phyloP scores from a whole-genome alignment of 2,888 invertebrate genomes.

The Meandrusa payeni region DNA sequence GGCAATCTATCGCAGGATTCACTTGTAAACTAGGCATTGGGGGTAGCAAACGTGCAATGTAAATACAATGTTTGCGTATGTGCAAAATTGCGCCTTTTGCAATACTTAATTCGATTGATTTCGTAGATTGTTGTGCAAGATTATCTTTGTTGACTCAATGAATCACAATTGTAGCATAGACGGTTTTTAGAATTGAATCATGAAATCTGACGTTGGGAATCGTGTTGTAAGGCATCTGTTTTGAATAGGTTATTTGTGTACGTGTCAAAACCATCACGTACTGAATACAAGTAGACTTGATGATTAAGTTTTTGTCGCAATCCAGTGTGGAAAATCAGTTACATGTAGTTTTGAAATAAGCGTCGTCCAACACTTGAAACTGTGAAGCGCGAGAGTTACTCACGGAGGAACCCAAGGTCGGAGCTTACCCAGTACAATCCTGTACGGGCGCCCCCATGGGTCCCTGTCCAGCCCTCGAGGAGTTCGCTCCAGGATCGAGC shows the following conservation, averaged over 20 bases:
- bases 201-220: slow-evolving; percentile 1
- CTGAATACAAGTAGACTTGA: slow-evolving; percentile 6
- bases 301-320: slow-evolving; percentile 10
- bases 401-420: too few species aligned
- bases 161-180: not conserved
- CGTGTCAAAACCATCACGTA: not conserved
- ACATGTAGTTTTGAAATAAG: slow-evolving; percentile 4
- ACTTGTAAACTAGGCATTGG: not conserved
- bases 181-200: slow-evolving; percentile 1
- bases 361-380: slow-evolving; percentile 1
- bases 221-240: slow-evolving; percentile 3
- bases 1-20: slow-evolving; percentile 8
- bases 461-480: too few species aligned
- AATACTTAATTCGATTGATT: slow-evolving; percentile 1
- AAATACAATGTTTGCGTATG: not conserved
- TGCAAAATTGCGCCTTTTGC: too few species aligned
- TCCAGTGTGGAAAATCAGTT: slow-evolving; percentile 1
- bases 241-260: slow-evolving; percentile 8
- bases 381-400: slow-evolving; percentile 3
- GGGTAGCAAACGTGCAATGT: slow-evolving; percentile 4
- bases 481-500: too few species aligned
- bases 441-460: too few species aligned
- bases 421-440: too few species aligned
- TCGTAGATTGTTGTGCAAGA: slow-evolving; percentile 2
- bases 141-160: not conserved